These are phyloP conservation scores for Phymastichus coffea DNA, from an alignment of 1,140 invertebrate genomes.

Conservation along the genomic window DNA sequence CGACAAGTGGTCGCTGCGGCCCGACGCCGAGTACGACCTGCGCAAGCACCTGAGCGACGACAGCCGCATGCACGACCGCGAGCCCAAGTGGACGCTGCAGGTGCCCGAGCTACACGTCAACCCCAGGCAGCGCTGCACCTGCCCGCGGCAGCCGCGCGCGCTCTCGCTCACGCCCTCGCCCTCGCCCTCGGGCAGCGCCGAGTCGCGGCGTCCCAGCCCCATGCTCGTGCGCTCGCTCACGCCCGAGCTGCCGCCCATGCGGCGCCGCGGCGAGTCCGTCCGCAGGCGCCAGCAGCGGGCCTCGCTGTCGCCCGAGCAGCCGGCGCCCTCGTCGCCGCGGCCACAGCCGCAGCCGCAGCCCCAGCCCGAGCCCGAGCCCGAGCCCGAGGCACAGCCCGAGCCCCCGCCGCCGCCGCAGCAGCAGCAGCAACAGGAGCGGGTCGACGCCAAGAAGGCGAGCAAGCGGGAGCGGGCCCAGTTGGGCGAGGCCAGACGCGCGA, in stretches of 20 bases:
- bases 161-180: slow-evolving; percentile 36
- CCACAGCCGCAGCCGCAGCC: neutral
- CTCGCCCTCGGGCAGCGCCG: slow-evolving; percentile 23
- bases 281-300: neutral
- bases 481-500: slow-evolving; percentile 26
- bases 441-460: slow-evolving; percentile 9
- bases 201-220: neutral
- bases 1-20: slow-evolving; percentile 49
- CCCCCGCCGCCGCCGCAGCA: too few relatives aligned
- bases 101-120: slow-evolving; percentile 50
- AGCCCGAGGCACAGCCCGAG: neutral
- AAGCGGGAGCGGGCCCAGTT: slow-evolving; percentile 38
- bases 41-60: slow-evolving; percentile 53
- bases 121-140: slow-evolving; percentile 50
- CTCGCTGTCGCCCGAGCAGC: neutral
- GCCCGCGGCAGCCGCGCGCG: slow-evolving; percentile 41
- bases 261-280: neutral
- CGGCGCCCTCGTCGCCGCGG: neutral
- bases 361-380: neutral
- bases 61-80: slow-evolving; percentile 44
- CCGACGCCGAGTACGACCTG: slow-evolving; percentile 41
- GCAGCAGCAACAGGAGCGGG: slow-evolving; percentile 1
- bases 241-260: neutral
- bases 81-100: slow-evolving; percentile 39
- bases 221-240: neutral